Evolutionary conservation across 2,888 invertebrate species (phyloP).

Genomic region (Dolomedes plantarius): DNA sequence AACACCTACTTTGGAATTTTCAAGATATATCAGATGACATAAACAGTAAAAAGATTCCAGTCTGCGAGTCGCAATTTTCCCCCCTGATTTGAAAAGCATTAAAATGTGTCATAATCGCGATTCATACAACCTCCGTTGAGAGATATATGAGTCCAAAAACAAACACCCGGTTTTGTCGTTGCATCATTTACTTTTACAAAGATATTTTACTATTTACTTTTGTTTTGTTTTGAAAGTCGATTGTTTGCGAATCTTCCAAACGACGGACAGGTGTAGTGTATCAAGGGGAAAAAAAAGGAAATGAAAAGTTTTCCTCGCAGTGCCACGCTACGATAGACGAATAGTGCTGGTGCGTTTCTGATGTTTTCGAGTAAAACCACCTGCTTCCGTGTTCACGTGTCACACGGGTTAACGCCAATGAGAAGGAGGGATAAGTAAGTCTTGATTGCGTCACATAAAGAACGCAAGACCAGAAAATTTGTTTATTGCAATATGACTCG

Average conservation of each 20-base stretch:
- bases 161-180: not conserved
- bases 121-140: too few species aligned
- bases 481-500: too few species aligned
- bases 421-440: not conserved
- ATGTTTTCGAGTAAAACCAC: conserved; percentile 37
- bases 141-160: not conserved
- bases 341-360: conserved; percentile 15
- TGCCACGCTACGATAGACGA: conserved; percentile 47
- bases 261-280: conserved; percentile 60
- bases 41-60: too few species aligned
- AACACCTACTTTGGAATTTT: too few species aligned
- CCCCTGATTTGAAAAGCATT: too few species aligned
- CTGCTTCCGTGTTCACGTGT: conserved; percentile 60
- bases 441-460: not conserved
- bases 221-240: not conserved
- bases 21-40: too few species aligned
- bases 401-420: conserved; percentile 20
- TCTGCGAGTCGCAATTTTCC: too few species aligned
- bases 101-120: too few species aligned
- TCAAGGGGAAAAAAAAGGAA: conserved; percentile 43
- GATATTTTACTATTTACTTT: too few species aligned
- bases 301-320: conserved; percentile 38
- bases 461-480: not conserved
- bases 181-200: not conserved
- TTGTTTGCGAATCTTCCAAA: conserved; percentile 45